These are phyloP conservation scores for Chrysomallon squamiferum DNA, from an alignment of 1,140 invertebrate species.

Conservation along the genomic window DNA sequence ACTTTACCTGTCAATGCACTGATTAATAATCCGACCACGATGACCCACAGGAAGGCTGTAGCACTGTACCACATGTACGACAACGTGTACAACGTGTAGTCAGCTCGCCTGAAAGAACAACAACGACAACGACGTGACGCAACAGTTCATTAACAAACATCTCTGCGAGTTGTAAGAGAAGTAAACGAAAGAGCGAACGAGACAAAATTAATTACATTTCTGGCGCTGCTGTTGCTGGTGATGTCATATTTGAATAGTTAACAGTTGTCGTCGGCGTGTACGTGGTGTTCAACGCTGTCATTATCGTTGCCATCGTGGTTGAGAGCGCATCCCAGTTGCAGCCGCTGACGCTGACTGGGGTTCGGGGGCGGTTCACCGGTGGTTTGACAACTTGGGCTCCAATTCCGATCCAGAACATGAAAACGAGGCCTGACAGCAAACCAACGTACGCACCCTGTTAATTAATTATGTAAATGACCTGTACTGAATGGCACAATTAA, in stretches of 20 bases:
- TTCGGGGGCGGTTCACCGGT: slow-evolving; percentile 60
- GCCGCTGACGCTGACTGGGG: slow-evolving; percentile 64
- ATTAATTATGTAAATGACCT: too few species aligned
- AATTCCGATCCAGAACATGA: slow-evolving; percentile 84
- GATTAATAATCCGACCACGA: slow-evolving; percentile 73
- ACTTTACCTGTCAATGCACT: slow-evolving; percentile 75
- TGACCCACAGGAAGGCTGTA: slow-evolving; percentile 72
- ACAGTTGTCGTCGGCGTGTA: too few species aligned
- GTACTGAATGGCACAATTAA: too few species aligned
- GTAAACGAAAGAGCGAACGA: too few species aligned
- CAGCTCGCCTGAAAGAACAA: slow-evolving; percentile 20
- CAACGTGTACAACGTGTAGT: slow-evolving; percentile 69
- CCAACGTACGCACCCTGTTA: slow-evolving; percentile 79
- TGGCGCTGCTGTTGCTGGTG: too few species aligned
- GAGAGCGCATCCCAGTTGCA: slow-evolving; percentile 49
- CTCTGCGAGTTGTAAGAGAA: too few species aligned
- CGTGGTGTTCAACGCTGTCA: too few species aligned
- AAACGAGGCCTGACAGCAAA: slow-evolving; percentile 71
- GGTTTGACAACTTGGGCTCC: slow-evolving; percentile 80
- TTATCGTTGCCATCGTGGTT: neutral
- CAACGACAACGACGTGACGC: too few species aligned
- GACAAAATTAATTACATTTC: too few species aligned
- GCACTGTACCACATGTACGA: slow-evolving; percentile 85
- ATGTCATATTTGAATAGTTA: too few species aligned
- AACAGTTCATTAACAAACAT: too few species aligned